phyloP scores from a whole-genome alignment of 1,140 invertebrate species.

The Scaptomyza pallida region DNA sequence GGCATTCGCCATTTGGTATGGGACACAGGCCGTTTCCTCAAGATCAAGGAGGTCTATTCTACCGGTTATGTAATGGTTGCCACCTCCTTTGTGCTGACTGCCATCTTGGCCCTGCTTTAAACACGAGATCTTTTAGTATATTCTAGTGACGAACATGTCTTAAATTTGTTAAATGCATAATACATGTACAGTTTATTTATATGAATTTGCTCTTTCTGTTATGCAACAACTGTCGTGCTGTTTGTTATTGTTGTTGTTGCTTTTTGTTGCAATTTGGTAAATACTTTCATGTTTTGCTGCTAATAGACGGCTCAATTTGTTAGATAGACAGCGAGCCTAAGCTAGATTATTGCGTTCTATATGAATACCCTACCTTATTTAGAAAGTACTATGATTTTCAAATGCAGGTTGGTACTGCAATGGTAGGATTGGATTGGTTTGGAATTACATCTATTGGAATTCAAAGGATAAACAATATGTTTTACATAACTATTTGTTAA shows the following conservation, averaged over 20 bases:
- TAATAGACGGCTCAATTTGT: slow-evolving; percentile 20
- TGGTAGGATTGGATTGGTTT: no score
- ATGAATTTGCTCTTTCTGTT: slow-evolving; percentile 42
- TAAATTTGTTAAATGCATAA: slow-evolving; percentile 55
- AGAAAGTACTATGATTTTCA: neutral
- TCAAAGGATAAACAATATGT: no score
- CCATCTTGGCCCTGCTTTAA: slow-evolving; percentile 75
- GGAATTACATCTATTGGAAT: no score
- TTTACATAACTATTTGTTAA: no score
- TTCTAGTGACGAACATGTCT: slow-evolving; percentile 57
- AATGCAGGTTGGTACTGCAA: no score
- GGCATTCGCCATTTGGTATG: slow-evolving; percentile 90
- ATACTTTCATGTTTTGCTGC: slow-evolving; percentile 3
- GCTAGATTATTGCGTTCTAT: neutral
- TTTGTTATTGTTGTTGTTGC: neutral
- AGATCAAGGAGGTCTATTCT: slow-evolving; percentile 89
- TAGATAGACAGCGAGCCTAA: neutral
- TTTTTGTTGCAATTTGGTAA: slow-evolving; percentile 11
- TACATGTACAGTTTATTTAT: slow-evolving; percentile 74
- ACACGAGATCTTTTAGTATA: slow-evolving; percentile 37
- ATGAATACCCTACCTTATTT: neutral
- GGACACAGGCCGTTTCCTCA: slow-evolving; percentile 89
- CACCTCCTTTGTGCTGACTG: slow-evolving; percentile 73
- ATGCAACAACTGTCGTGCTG: slow-evolving; percentile 45
- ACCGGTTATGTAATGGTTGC: slow-evolving; percentile 88